Evolutionary conservation across 37 sponge, comb jelly and placozoan species (phyloP).

Genomic region (Dysidea cf. avara): DNA sequence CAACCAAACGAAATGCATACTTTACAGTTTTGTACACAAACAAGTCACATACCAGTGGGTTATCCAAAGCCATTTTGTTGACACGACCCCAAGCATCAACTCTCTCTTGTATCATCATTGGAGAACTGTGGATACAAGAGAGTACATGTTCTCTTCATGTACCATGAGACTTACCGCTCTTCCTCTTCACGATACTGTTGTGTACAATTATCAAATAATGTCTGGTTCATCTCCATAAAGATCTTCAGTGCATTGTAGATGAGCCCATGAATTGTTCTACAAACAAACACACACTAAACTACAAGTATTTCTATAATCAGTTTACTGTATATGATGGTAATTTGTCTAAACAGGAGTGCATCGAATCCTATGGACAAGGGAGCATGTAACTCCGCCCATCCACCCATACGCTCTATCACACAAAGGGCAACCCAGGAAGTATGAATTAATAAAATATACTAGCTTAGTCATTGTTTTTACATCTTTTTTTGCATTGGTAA

Average conservation of each 20-base stretch:
- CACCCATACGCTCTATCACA: neutral
- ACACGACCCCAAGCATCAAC: slow-evolving; percentile 82
- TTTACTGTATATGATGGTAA: too few species aligned
- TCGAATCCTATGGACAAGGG: too few species aligned
- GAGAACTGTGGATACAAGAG: slow-evolving; percentile 38
- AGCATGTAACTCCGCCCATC: neutral
- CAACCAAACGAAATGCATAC: too few species aligned
- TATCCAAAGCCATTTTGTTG: slow-evolving; percentile 70
- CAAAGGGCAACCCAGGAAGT: too few species aligned
- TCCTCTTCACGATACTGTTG: slow-evolving; percentile 70
- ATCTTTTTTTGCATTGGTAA: too few species aligned
- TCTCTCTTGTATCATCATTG: slow-evolving; percentile 49
- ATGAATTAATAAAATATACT: too few species aligned
- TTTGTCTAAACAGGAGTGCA: too few species aligned
- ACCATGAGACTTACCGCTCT: slow-evolving; percentile 40
- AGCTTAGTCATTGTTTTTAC: too few species aligned
- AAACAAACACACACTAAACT: neutral
- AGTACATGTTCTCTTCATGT: too few species aligned
- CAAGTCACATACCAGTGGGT: slow-evolving; percentile 56
- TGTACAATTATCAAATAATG: slow-evolving; percentile 92
- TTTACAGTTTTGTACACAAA: too few species aligned
- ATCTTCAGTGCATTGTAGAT: slow-evolving; percentile 98
- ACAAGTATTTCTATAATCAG: too few species aligned
- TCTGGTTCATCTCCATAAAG: slow-evolving; percentile 99
- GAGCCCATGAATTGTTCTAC: slow-evolving; percentile 91